A percentile compares a stretch with the other conserved stretches of the same genome.
Conservation (phyloP, 2,113 vertebrate genomes). For the Dermatemys mawii region DNA sequence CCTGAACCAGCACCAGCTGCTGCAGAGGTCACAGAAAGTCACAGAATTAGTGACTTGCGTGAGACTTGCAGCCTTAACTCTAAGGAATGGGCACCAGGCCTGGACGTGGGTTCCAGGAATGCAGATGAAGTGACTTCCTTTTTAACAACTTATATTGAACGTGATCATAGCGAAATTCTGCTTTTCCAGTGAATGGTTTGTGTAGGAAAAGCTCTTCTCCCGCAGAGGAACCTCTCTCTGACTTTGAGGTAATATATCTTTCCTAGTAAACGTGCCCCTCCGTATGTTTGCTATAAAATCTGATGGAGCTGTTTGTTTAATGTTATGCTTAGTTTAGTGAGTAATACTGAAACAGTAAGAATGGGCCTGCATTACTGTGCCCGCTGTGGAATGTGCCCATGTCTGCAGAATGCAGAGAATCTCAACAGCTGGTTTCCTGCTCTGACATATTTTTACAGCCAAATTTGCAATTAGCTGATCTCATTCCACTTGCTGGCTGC, state of each 20-base stretch:
- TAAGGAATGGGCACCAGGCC: no score
- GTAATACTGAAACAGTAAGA: neutral
- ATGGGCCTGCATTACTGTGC: neutral
- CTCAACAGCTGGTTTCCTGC: neutral
- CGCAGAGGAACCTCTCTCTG: neutral
- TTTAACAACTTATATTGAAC: neutral
- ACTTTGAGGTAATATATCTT: neutral
- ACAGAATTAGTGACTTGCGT: no score
- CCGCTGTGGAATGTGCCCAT: neutral
- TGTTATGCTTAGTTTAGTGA: neutral
- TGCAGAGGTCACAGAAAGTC: no score
- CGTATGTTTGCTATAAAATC: neutral
- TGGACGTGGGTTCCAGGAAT: neutral
- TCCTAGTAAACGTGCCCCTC: neutral
- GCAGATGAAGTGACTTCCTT: neutral
- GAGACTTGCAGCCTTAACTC: no score
- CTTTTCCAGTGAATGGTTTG: neutral
- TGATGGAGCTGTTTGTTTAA: neutral
- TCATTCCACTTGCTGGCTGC: neutral
- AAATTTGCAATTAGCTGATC: neutral
- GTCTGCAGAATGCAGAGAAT: neutral
- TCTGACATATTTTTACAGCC: neutral
- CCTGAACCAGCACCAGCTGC: no score
- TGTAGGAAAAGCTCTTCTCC: neutral
- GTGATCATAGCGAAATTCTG: neutral